phyloP scores from a whole-genome alignment of 1,140 invertebrate species.

The Drosophila nikananu region DNA sequence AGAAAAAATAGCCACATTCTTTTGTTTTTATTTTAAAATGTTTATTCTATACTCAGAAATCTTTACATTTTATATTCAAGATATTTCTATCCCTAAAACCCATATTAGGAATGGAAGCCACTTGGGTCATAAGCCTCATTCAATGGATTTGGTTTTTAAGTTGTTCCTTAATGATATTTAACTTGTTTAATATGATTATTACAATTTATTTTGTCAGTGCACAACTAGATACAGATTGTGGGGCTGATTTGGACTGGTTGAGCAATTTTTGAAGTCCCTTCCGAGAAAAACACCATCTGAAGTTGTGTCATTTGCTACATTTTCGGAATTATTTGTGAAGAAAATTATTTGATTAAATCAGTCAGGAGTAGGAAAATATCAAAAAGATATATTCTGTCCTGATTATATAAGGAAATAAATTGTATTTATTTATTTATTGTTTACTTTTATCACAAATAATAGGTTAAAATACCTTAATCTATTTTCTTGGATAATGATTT shows the following conservation, averaged over 20 bases:
- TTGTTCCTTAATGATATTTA: too few relatives aligned
- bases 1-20: not conserved
- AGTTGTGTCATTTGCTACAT: not conserved
- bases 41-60: not conserved
- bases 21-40: not conserved
- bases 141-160: too few relatives aligned
- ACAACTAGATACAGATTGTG: constrained; percentile 10
- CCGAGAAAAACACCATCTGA: constrained; percentile 16
- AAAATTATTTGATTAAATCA: not conserved
- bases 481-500: not conserved
- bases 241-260: constrained; percentile 2
- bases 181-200: too few relatives aligned
- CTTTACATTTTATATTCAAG: too few relatives aligned
- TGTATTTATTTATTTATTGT: not conserved
- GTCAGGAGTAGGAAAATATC: not conserved
- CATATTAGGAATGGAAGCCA: too few relatives aligned
- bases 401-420: not conserved
- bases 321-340: constrained; percentile 3
- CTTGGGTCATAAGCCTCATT: too few relatives aligned
- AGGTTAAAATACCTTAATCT: not conserved
- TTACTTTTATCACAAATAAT: not conserved
- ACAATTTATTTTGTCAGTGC: not conserved
- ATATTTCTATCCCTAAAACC: too few relatives aligned
- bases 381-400: not conserved
- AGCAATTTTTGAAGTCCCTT: constrained; percentile 10